Conservation (phyloP, 2,797 vertebrate genomes). For the Distichodus sexfasciatus region DNA sequence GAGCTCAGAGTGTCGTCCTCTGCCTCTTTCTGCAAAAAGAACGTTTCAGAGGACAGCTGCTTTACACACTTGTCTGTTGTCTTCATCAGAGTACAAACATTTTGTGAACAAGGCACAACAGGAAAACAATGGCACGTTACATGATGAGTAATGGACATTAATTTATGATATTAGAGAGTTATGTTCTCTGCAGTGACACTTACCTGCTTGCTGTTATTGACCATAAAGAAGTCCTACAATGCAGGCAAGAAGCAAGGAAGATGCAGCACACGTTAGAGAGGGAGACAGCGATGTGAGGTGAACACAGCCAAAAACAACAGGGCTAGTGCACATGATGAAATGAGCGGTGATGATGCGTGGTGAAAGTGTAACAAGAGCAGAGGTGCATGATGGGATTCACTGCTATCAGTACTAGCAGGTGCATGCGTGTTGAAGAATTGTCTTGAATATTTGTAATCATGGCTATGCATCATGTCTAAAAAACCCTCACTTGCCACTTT, state of each 20-base stretch:
- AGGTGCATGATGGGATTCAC: constrained; percentile 9
- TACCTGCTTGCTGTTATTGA: constrained; percentile 89
- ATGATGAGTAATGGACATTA: constrained; percentile 2
- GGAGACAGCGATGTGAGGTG: constrained; percentile 86
- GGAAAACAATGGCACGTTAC: background rate
- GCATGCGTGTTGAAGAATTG: constrained; percentile 20
- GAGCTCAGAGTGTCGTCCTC: constrained; percentile 90
- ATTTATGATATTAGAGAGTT: constrained; percentile 15
- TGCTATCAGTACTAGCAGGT: constrained; percentile 2
- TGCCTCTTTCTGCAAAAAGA: constrained; percentile 76
- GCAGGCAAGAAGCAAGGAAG: constrained; percentile 94
- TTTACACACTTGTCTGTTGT: background rate
- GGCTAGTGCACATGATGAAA: constrained; percentile 42
- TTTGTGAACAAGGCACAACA: background rate
- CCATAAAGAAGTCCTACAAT: constrained; percentile 98
- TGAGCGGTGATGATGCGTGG: constrained; percentile 25
- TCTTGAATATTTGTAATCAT: background rate
- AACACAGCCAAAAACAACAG: constrained; percentile 73
- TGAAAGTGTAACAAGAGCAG: constrained; percentile 33
- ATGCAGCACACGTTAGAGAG: constrained; percentile 82
- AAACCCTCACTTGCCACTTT: background rate
- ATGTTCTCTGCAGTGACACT: constrained; percentile 56
- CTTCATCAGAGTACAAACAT: background rate
- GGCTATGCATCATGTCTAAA: background rate
- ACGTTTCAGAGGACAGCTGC: background rate